Evolutionary conservation across 2,113 vertebrate species (phyloP).

Genomic region (Tautogolabrus adspersus): DNA sequence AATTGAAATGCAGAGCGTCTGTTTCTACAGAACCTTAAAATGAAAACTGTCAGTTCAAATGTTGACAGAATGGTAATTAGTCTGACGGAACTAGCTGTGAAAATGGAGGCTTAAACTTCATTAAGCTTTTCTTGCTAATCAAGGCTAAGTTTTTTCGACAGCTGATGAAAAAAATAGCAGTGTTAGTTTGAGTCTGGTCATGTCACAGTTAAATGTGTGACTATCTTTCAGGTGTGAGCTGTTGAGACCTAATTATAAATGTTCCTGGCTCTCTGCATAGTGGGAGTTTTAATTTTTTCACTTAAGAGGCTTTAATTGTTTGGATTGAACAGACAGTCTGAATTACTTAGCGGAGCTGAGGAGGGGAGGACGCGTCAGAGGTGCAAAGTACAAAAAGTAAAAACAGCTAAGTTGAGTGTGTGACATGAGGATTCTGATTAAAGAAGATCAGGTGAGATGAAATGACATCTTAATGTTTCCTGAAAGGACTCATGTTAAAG

Average conservation of each 20-base stretch:
- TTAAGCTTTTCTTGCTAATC: neutral
- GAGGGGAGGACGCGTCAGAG: neutral
- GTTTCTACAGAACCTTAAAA: neutral
- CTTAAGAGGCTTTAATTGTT: slow-evolving; percentile 25
- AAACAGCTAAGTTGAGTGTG: neutral
- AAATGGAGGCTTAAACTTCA: slow-evolving; percentile 1
- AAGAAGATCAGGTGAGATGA: neutral
- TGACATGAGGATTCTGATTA: slow-evolving; percentile 5
- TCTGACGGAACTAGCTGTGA: neutral
- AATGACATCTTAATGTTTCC: slow-evolving; percentile 3
- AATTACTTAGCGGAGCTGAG: neutral
- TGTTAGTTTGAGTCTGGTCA: neutral
- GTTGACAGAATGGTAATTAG: neutral
- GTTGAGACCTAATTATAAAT: neutral
- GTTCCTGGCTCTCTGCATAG: neutral
- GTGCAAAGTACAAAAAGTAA: neutral
- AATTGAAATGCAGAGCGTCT: neutral
- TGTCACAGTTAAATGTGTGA: neutral
- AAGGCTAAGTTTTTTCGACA: neutral
- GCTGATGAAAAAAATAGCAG: neutral
- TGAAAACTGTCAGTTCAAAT: neutral
- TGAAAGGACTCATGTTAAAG: neutral
- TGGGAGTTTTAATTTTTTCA: slow-evolving; percentile 26
- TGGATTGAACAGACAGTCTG: slow-evolving; percentile 16
- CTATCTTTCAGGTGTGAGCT: neutral